Conservation (phyloP, 2,888 invertebrate genomes). For the Mycalesis mineus region DNA sequence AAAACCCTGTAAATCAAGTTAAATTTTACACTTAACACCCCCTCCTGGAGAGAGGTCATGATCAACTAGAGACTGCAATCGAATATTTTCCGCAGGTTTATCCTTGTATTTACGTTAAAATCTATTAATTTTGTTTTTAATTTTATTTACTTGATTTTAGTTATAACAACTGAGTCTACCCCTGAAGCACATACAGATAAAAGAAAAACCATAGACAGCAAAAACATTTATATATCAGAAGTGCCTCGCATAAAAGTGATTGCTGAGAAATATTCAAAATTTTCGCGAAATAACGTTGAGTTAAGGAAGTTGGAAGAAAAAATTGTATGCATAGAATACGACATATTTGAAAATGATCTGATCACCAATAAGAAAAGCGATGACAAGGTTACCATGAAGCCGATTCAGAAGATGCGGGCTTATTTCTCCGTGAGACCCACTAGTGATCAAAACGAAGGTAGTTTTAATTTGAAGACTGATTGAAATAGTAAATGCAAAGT, state of each 20-base stretch:
- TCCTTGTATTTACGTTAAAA: too few species aligned
- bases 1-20: too few species aligned
- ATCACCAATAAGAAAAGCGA: slow-evolving; percentile 18
- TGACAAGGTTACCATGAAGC: slow-evolving; percentile 26
- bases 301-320: slow-evolving; percentile 58
- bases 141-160: background rate
- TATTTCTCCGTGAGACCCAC: slow-evolving; percentile 54
- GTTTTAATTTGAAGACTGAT: background rate
- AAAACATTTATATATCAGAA: slow-evolving; percentile 49
- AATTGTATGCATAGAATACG: slow-evolving; percentile 65
- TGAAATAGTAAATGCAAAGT: background rate
- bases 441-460: slow-evolving; percentile 20
- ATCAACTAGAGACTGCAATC: too few species aligned
- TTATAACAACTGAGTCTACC: slow-evolving; percentile 11
- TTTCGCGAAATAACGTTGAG: slow-evolving; percentile 54
- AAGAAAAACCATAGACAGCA: too few species aligned
- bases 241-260: slow-evolving; percentile 56
- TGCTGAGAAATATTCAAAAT: slow-evolving; percentile 56
- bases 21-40: too few species aligned
- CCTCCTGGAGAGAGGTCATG: too few species aligned
- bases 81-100: too few species aligned
- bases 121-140: too few species aligned
- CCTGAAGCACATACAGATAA: too few species aligned
- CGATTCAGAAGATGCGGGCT: slow-evolving; percentile 53
- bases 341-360: slow-evolving; percentile 42